A percentile compares a stretch with the other conserved stretches of the same genome.
phyloP scores from a whole-genome alignment of 1,140 invertebrate species.

The Maconellicoccus hirsutus region DNA sequence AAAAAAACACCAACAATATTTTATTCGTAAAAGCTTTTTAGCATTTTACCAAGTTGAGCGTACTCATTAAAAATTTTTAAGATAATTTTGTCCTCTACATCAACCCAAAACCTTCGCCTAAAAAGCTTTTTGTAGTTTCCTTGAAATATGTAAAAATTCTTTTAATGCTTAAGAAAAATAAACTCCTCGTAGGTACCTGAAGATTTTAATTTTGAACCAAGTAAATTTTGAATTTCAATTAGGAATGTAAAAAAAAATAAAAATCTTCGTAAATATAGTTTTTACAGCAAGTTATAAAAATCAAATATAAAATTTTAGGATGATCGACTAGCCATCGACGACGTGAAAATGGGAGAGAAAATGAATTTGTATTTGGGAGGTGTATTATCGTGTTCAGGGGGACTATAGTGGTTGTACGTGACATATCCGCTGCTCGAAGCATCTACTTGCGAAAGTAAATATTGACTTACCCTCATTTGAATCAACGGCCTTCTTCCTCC shows the following conservation, averaged over 20 bases:
- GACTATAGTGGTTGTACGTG: constrained; percentile 17
- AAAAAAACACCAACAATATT: too few species aligned
- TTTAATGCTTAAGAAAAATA: background rate
- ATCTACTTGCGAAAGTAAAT: constrained; percentile 13
- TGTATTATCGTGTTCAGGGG: constrained; percentile 11
- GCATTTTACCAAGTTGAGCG: background rate
- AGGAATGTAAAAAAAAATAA: background rate
- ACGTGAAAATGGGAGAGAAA: background rate
- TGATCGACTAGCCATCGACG: background rate
- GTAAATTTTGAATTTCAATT: background rate
- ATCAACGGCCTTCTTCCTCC: constrained; percentile 11
- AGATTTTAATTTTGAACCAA: too few species aligned
- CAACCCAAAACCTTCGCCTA: too few species aligned
- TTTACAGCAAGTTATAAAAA: too few species aligned
- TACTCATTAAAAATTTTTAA: too few species aligned
- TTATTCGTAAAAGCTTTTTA: background rate
- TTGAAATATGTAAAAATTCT: background rate
- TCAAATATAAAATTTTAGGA: background rate
- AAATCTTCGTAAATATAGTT: background rate
- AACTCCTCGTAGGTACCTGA: too few species aligned
- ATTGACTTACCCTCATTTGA: constrained; percentile 22
- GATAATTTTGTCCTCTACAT: too few species aligned
- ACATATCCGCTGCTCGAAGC: constrained; percentile 16
- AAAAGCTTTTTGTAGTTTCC: background rate
- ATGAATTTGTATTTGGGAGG: constrained; percentile 1